A percentile compares a stretch with the other conserved stretches of the same genome.
phyloP scores from a whole-genome alignment of 1,140 invertebrate species.

The Lordiphosa collinella region DNA sequence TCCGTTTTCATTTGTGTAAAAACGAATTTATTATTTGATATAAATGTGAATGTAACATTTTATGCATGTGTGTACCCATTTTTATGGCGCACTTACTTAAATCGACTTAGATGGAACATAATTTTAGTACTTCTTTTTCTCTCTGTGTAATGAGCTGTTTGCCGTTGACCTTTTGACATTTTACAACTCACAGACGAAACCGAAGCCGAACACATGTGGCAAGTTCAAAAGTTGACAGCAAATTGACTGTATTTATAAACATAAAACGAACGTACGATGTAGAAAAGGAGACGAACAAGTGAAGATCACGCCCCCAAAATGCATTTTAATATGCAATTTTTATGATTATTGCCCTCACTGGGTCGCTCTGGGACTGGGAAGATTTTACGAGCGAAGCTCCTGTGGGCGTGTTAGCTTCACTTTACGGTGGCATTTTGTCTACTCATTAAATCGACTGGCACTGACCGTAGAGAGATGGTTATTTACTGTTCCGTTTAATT shows the following conservation, averaged over 20 bases:
- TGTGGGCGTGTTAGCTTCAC: constrained; percentile 33
- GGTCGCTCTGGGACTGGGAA: not conserved
- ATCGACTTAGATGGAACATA: too few species aligned
- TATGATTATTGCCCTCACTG: constrained; percentile 56
- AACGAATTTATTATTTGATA: too few species aligned
- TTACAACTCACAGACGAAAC: constrained; percentile 33
- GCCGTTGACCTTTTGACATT: constrained; percentile 61
- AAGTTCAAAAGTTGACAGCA: constrained; percentile 75
- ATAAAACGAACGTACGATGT: constrained; percentile 8
- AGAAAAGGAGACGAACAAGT: constrained; percentile 10
- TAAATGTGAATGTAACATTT: too few species aligned
- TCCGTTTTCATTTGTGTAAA: too few species aligned
- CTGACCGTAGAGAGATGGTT: constrained; percentile 37
- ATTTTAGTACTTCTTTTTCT: too few species aligned
- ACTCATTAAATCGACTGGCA: constrained; percentile 38
- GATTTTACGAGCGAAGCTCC: constrained; percentile 36
- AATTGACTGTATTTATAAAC: constrained; percentile 78
- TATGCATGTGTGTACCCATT: too few species aligned
- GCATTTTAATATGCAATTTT: constrained; percentile 70
- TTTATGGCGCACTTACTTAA: too few species aligned
- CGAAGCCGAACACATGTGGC: constrained; percentile 67
- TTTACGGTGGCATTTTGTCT: constrained; percentile 56
- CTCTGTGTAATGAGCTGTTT: constrained; percentile 33
- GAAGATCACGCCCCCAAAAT: constrained; percentile 50
- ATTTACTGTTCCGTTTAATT: constrained; percentile 61